Conservation (phyloP, 2,113 vertebrate genomes). For the Peromyscus californicus region DNA sequence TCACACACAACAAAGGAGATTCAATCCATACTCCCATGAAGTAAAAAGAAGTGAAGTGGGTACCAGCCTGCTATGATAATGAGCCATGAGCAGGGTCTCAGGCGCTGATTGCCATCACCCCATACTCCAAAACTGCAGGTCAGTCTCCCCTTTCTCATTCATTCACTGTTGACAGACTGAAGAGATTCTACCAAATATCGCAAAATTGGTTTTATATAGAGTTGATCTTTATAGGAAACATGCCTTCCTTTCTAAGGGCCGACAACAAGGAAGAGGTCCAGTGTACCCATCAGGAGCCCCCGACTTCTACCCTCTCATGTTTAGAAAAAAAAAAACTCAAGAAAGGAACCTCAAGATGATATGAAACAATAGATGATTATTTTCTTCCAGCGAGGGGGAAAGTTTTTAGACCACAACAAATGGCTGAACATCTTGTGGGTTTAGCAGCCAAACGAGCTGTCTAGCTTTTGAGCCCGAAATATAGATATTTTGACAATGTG, state of each 20-base stretch:
- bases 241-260: neutral
- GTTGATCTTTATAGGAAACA: neutral
- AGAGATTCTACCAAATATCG: neutral
- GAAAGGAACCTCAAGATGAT: conserved; percentile 49
- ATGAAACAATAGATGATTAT: conserved; percentile 77
- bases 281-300: neutral
- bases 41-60: neutral
- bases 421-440: conserved; percentile 83
- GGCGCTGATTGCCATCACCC: neutral
- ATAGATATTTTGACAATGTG: conserved; percentile 84
- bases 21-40: neutral
- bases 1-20: neutral
- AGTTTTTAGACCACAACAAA: conserved; percentile 82
- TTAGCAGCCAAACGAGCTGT: conserved; percentile 76
- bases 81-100: neutral
- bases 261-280: neutral
- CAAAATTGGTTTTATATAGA: conserved; percentile 37
- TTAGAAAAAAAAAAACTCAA: neutral
- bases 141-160: neutral
- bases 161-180: neutral
- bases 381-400: conserved; percentile 59
- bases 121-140: neutral
- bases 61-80: neutral
- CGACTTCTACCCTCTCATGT: neutral
- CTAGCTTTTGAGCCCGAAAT: conserved; percentile 81